Evolutionary conservation across 2,888 invertebrate genomes (phyloP).

Genomic region (Stenoptilia bipunctidactyla): DNA sequence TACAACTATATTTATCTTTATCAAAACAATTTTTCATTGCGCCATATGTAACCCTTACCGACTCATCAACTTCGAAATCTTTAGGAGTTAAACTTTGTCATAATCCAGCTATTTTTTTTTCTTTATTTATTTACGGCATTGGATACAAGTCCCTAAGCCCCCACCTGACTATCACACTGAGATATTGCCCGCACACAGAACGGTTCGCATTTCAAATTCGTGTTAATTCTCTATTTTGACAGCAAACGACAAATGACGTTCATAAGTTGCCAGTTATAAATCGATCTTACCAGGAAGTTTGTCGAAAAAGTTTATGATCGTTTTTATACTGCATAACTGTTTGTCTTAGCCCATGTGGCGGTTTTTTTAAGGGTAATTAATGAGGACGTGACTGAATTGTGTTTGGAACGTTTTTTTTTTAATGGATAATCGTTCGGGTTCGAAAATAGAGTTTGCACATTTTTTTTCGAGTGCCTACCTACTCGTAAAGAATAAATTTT

Average conservation of each 20-base stretch:
- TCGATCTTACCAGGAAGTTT: slow-evolving; percentile 39
- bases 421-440: too few species aligned
- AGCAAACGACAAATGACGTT: slow-evolving; percentile 55
- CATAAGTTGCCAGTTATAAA: slow-evolving; percentile 41
- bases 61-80: too few species aligned
- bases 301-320: slow-evolving; percentile 26
- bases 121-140: too few species aligned
- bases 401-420: too few species aligned
- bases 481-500: too few species aligned
- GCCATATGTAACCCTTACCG: too few species aligned
- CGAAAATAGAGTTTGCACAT: too few species aligned
- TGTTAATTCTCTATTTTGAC: slow-evolving; percentile 61
- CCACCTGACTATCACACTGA: slow-evolving; percentile 13
- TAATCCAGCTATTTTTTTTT: too few species aligned
- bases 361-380: slow-evolving; percentile 8
- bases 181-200: slow-evolving; percentile 30
- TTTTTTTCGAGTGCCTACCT: too few species aligned
- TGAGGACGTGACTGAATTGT: background rate
- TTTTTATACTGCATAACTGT: slow-evolving; percentile 17
- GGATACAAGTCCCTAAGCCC: slow-evolving; percentile 13
- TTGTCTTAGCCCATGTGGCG: slow-evolving; percentile 28
- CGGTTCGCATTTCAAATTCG: slow-evolving; percentile 39
- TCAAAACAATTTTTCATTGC: too few species aligned
- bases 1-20: too few species aligned
- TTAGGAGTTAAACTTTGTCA: too few species aligned